A percentile compares a stretch with the other conserved stretches of the same genome.
Evolutionary conservation across 2,888 invertebrate species (phyloP).

Genomic region (Drosophila bunnanda): DNA sequence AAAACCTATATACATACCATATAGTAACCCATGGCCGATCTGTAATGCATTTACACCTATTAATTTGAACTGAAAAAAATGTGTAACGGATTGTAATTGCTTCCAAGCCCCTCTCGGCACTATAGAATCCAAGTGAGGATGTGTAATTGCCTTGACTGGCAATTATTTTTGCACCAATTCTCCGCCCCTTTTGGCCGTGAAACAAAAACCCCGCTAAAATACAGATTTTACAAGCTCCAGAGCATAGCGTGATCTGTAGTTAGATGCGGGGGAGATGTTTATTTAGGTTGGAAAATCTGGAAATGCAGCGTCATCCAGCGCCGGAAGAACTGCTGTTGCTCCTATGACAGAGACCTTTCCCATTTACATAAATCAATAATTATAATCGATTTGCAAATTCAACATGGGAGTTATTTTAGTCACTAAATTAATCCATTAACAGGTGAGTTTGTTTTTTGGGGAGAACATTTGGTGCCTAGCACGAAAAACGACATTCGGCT

Average conservation of each 20-base stretch:
- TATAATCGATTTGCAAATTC: conserved; percentile 19
- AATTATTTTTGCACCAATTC: conserved; percentile 46
- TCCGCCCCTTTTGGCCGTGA: conserved; percentile 17
- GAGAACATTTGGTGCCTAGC: conserved; percentile 35
- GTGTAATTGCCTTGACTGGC: conserved; percentile 43
- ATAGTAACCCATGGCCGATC: conserved; percentile 18
- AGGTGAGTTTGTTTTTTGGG: conserved; percentile 2
- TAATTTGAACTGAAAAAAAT: conserved; percentile 57
- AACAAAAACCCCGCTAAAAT: conserved; percentile 23
- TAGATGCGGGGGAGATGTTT: background rate
- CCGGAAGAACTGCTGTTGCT: conserved; percentile 8
- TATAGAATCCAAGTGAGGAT: conserved; percentile 21
- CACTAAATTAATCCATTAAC: conserved; percentile 30
- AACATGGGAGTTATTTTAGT: conserved; percentile 9
- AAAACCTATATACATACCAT: conserved; percentile 1
- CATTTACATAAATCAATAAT: conserved; percentile 27
- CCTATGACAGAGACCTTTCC: conserved; percentile 20
- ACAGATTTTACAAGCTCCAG: background rate
- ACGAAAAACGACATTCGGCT: conserved; percentile 27
- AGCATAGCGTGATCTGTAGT: conserved; percentile 33
- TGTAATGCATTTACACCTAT: conserved; percentile 51
- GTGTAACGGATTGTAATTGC: conserved; percentile 68
- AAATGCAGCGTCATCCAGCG: conserved; percentile 55
- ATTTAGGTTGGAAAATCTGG: background rate
- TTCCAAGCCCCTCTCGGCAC: background rate